Evolutionary conservation across 2,888 invertebrate genomes (phyloP), one percentile per base, ranked within the genome.

Genomic region (Protophormia terraenovae): DNA sequence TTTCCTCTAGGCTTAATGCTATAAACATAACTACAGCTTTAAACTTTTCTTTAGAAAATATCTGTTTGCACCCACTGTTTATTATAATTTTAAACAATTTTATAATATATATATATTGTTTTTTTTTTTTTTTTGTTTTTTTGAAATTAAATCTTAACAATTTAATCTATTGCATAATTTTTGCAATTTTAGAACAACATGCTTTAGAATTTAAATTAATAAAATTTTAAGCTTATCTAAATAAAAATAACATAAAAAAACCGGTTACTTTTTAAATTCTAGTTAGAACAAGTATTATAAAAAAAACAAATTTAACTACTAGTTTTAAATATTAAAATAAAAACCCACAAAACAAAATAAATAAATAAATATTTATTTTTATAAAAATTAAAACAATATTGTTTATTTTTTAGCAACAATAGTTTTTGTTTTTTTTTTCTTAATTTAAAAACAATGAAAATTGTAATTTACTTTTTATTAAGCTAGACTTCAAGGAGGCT

Each of bases 401-500:
- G 35, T 27, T 62, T 66, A 58, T 41, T n/a, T n/a, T n/a, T n/a
- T n/a, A 73, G 27, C 27, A 50, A 66, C n/a, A 60, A 60, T 38
- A 29, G 14, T 50, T 69, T 60, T 35, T n/a, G n/a, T n/a, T n/a
- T n/a, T n/a, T n/a, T n/a, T n/a, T n/a, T n/a, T n/a, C n/a, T 16
- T 12, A 14, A 22, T 50, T 45, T 47, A 10, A 22, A 35, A 81
- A 81, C 73, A 73, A 81, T 75, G 50, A 19, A 35, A 80, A 53
- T 45, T 55, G 24, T 47, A 16, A 29, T 35, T 50, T 53, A 5
- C 10, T 50, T 22, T 71, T 12, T 35, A 32, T 10, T 32, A 32
- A 72, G 38, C 50, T 22, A 62, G 69, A 71, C 67, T 45, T 75
- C 32, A 60, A 62, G 67, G 81, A 64, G 75, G 41, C 53, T 55